Evolutionary conservation across 2,888 invertebrate species (phyloP), one percentile per base, ranked within the genome.

Genomic region (Ceraclea dissimilis): DNA sequence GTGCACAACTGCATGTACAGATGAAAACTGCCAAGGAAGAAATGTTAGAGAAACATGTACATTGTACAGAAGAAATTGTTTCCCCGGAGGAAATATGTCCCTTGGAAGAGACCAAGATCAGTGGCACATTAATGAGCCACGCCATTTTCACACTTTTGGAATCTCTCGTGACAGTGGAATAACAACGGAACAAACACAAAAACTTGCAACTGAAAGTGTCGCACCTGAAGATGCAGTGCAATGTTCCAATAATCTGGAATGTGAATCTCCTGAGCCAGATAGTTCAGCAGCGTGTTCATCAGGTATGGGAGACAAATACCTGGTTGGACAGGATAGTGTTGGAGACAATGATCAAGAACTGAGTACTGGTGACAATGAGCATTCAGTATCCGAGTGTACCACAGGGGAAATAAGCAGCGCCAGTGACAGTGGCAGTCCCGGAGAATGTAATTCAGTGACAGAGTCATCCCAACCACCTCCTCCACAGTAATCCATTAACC

Each of bases 341-440:
- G 56, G 51, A 10, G 62, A 61, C 13, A 59, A 61, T n/a, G 61
- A 60, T 31, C 60, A 58, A 49, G 62, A 58, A 26, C 20, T 56
- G 13, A 62, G 62, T 18, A 26, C 50, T 2, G 62, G 52, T 16
- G 62, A 62, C 19, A 62, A 60, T 39, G 62, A 62, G 21, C 54
- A 44, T 2, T 58, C 60, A 2, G 50, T 54, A 18, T 62, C 62
- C 1, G 62, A 62, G 43, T 53, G 56, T 13, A 52, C 54, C 4
- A 52, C 49, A 2, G 58, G 48, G 4, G 58, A 51, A 16, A 51
- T 34, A 19, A 60, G 58, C 22, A 56, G 58, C 39, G 50, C 52
- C 46, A 57, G 56, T 16, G 60, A 59, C 13, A 57, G 50, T 51
- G 34, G 54, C 50, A 57, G 57, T n/a, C 49, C 17, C 4, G 49